These are phyloP conservation scores for Procavia capensis DNA, from an alignment of 2,113 vertebrate species.

Conservation along the genomic window DNA sequence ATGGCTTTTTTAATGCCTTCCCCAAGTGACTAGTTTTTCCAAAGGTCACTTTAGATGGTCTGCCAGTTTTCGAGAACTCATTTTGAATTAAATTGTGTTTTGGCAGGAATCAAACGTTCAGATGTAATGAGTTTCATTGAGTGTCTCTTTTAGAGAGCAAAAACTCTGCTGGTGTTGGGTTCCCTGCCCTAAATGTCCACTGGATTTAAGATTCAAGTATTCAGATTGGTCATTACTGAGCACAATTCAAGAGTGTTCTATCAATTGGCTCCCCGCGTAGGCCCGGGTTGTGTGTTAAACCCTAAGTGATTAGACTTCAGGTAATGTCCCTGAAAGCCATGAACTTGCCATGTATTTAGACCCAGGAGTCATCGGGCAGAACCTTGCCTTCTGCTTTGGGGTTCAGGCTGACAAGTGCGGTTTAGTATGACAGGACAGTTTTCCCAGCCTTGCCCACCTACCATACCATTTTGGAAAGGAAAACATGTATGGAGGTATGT, in stretches of 20 bases:
- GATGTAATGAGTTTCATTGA: constrained; percentile 11
- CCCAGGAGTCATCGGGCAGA: neutral
- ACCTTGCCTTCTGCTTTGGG: neutral
- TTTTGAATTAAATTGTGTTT: constrained; percentile 11
- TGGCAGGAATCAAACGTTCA: neutral
- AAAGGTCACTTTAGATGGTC: constrained; percentile 37
- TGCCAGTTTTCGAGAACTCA: constrained; percentile 1
- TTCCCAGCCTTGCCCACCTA: neutral
- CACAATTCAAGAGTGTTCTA: neutral
- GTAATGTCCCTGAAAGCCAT: neutral
- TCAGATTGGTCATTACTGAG: neutral
- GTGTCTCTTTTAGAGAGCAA: neutral
- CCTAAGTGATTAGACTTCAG: neutral
- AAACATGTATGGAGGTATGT: neutral
- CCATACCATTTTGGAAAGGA: neutral
- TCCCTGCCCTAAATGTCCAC: neutral
- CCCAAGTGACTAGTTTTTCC: neutral
- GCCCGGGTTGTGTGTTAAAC: neutral
- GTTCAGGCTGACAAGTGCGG: neutral
- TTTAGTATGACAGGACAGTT: neutral
- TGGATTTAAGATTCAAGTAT: neutral
- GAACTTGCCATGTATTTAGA: neutral
- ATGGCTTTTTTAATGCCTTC: neutral
- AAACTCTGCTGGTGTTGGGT: neutral
- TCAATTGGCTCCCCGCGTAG: neutral